Evolutionary conservation across 2,888 invertebrate species (phyloP).

Genomic region (Hydroisotoma schaefferi): DNA sequence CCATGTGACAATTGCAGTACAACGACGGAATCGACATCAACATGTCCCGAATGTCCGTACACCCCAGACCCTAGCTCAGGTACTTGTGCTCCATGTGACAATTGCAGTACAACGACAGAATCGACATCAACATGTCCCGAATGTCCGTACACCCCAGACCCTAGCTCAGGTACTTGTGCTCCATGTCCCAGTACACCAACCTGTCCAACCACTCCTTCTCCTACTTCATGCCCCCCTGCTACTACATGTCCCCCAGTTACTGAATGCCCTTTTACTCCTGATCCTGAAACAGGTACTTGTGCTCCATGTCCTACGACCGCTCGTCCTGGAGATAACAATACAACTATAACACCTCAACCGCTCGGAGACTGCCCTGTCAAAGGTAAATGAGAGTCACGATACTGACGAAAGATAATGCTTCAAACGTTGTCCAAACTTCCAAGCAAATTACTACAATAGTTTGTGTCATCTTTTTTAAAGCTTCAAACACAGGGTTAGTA

Average conservation of each 20-base stretch:
- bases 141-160: not conserved
- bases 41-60: not conserved
- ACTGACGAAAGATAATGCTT: no score
- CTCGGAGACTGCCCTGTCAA: no score
- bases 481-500: constrained; percentile 5
- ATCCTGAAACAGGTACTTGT: not conserved
- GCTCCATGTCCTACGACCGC: not conserved
- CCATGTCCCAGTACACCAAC: not conserved
- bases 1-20: not conserved
- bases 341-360: no score
- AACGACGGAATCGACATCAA: not conserved
- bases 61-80: not conserved
- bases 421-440: no score
- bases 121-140: not conserved
- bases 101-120: not conserved
- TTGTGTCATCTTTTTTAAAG: not conserved
- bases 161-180: not conserved
- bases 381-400: no score
- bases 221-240: not conserved
- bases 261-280: not conserved
- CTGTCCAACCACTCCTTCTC: not conserved
- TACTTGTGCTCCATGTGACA: not conserved
- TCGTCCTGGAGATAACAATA: no score
- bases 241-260: not conserved
- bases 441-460: no score